Conservation (phyloP, 2,113 vertebrate genomes). For the Lepus americanus region DNA sequence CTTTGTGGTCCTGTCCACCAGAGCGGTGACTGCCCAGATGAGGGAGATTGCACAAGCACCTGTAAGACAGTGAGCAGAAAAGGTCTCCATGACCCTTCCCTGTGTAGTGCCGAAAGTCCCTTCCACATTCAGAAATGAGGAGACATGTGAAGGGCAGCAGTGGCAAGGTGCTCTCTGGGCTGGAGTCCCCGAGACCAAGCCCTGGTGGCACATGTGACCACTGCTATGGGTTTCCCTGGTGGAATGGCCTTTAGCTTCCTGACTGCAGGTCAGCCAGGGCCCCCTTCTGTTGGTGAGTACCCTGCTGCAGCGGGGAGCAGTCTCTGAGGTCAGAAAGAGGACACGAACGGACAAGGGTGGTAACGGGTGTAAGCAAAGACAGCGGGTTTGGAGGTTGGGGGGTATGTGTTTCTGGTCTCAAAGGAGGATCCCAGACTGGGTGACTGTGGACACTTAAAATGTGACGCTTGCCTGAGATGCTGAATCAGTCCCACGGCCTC, state of each 20-base stretch:
- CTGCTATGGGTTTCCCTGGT: not conserved
- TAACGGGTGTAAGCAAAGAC: not conserved
- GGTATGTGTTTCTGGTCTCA: not conserved
- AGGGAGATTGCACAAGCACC: not conserved
- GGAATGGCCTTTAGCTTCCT: not conserved
- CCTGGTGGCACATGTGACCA: not conserved
- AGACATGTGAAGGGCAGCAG: not conserved
- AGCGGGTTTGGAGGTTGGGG: not conserved
- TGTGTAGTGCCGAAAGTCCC: not conserved
- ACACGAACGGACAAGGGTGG: not conserved
- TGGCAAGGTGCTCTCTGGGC: not conserved
- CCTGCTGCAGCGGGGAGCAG: not conserved
- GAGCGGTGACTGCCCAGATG: not conserved
- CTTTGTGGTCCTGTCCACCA: not conserved
- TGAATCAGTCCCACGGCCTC: constrained; percentile 78
- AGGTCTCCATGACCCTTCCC: not conserved
- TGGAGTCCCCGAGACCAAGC: not conserved
- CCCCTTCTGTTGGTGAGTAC: not conserved
- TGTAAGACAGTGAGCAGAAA: not conserved
- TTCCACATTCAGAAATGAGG: not conserved
- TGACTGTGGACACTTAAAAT: constrained; percentile 80
- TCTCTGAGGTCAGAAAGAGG: not conserved
- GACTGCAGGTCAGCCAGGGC: not conserved
- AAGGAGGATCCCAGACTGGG: constrained; percentile 44
- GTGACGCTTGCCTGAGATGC: constrained; percentile 79